phyloP scores from a whole-genome alignment of 2,888 invertebrate species.

The Kuschelorhynchus macadamiae region DNA sequence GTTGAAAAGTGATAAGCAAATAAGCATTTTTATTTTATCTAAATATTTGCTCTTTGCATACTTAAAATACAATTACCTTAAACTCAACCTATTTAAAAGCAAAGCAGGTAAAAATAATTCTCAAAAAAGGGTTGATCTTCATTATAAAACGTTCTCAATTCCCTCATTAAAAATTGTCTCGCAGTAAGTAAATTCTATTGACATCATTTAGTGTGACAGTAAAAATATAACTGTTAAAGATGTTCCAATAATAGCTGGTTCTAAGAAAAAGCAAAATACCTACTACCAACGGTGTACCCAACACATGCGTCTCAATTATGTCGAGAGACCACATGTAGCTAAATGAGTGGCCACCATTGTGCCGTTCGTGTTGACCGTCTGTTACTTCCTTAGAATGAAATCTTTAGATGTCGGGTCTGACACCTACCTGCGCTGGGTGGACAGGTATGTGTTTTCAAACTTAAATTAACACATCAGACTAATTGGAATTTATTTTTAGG shows the following conservation, averaged over 20 bases:
- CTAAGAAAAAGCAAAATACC: constrained; percentile 27
- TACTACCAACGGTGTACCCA: constrained; percentile 24
- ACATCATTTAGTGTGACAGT: constrained; percentile 7
- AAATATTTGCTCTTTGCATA: no score
- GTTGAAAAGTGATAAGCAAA: no score
- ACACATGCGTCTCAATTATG: constrained; percentile 39
- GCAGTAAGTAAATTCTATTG: constrained; percentile 1
- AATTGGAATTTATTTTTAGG: constrained; percentile 13
- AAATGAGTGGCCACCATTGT: constrained; percentile 40
- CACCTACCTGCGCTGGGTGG: constrained; percentile 33
- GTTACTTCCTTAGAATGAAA: constrained; percentile 12
- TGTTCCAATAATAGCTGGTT: constrained; percentile 19
- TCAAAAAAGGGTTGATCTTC: no score
- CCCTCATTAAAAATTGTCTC: no score
- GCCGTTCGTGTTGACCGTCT: constrained; percentile 29
- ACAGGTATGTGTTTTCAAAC: constrained; percentile 18
- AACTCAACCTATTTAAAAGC: no score
- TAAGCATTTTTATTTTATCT: no score
- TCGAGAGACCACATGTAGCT: constrained; percentile 39
- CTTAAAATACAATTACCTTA: no score
- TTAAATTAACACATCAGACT: constrained; percentile 34
- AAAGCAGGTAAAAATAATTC: no score
- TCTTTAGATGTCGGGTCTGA: constrained; percentile 23
- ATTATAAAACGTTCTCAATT: no score
- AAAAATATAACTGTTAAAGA: constrained; percentile 27